phyloP scores from a whole-genome alignment of 2,797 vertebrate species.

The Aulostomus chinensis region DNA sequence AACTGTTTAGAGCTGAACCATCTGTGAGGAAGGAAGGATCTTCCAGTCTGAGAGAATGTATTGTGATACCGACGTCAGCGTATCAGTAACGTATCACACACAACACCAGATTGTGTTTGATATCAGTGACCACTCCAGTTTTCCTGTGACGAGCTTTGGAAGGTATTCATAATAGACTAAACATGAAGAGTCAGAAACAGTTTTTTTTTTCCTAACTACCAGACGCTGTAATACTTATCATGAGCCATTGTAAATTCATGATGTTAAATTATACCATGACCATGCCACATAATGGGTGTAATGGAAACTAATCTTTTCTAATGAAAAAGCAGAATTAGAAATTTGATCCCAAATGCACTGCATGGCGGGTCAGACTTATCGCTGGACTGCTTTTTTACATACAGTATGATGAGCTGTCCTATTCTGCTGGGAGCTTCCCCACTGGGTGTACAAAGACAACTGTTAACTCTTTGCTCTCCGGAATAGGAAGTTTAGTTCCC shows the following conservation, averaged over 20 bases:
- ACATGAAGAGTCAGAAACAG: no score
- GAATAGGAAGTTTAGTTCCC: slow-evolving; percentile 17
- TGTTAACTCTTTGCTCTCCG: slow-evolving; percentile 66
- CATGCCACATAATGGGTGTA: slow-evolving; percentile 55
- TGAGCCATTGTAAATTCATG: slow-evolving; percentile 43
- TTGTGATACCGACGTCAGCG: slow-evolving; percentile 22
- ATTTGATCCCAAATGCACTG: slow-evolving; percentile 59
- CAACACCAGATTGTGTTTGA: slow-evolving; percentile 30
- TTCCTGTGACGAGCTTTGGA: slow-evolving; percentile 4
- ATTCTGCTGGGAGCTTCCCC: slow-evolving; percentile 71
- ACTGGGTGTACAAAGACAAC: slow-evolving; percentile 47
- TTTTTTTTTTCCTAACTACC: no score
- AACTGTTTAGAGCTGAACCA: neutral
- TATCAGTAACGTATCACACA: slow-evolving; percentile 43
- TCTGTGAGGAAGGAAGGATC: slow-evolving; percentile 2
- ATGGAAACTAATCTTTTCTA: slow-evolving; percentile 71
- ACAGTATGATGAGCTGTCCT: slow-evolving; percentile 61
- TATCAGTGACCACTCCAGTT: slow-evolving; percentile 21
- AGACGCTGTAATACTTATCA: no score
- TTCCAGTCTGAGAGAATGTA: slow-evolving; percentile 1
- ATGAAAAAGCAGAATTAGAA: slow-evolving; percentile 69
- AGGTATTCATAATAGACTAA: no score
- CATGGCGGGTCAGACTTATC: slow-evolving; percentile 48
- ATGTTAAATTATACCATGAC: slow-evolving; percentile 67
- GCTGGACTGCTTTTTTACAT: slow-evolving; percentile 49